Evolutionary conservation across 2,888 invertebrate genomes (phyloP).

Genomic region (Metallyticus violacea): DNA sequence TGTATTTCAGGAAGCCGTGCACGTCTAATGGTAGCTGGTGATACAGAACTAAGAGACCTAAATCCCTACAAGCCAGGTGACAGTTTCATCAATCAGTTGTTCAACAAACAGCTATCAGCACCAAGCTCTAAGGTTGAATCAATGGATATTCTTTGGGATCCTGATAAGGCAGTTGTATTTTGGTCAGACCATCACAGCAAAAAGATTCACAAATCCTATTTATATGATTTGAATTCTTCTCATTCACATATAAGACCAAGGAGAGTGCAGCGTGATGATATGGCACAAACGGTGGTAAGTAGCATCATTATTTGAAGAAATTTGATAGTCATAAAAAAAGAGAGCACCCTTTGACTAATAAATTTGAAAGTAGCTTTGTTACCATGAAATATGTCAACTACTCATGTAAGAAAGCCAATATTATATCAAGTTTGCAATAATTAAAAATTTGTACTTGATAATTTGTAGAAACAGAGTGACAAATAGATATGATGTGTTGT

Average conservation of each 20-base stretch:
- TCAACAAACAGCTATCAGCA: slow-evolving; percentile 40
- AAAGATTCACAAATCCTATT: slow-evolving; percentile 45
- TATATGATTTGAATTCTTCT: slow-evolving; percentile 15
- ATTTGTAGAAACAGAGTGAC: too few relatives aligned
- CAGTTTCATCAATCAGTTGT: slow-evolving; percentile 43
- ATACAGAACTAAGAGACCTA: slow-evolving; percentile 59
- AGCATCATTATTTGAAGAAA: background rate
- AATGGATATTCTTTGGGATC: slow-evolving; percentile 51
- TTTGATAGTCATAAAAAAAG: too few relatives aligned
- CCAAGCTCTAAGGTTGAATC: slow-evolving; percentile 54
- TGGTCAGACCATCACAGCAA: slow-evolving; percentile 51
- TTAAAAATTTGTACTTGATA: too few relatives aligned
- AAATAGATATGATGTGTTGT: too few relatives aligned
- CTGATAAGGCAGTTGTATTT: slow-evolving; percentile 43
- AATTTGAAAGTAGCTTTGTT: too few relatives aligned
- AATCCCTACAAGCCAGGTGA: slow-evolving; percentile 60
- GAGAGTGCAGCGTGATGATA: slow-evolving; percentile 13
- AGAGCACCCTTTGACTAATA: too few relatives aligned
- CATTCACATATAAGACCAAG: background rate
- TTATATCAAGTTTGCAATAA: too few relatives aligned
- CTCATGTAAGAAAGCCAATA: too few relatives aligned
- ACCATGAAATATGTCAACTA: too few relatives aligned
- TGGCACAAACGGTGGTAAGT: slow-evolving; percentile 10
- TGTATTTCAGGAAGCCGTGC: slow-evolving; percentile 53
- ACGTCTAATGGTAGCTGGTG: slow-evolving; percentile 62